Evolutionary conservation across 2,113 vertebrate species (phyloP), one percentile per base, ranked within the genome.

Genomic region (Onychorhynchus coronatus): DNA sequence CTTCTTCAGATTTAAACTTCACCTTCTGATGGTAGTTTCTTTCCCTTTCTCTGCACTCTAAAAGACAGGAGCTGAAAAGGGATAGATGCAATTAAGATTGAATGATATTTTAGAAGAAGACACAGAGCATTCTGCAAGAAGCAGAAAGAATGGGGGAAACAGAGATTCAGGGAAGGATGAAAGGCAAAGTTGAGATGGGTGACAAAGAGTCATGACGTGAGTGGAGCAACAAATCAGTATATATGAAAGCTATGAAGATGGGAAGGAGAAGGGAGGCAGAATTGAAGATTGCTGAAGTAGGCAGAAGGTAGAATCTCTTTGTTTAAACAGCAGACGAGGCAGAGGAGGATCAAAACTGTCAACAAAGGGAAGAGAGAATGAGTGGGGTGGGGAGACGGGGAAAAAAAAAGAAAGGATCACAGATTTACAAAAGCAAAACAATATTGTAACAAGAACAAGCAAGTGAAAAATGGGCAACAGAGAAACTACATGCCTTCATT

Each of bases 351-450:
- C 27, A 88, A 82, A 88, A 37, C 6, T n/a, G 10, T n/a, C 33
- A 76, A 52, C 7, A 79, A 79, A 68, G 21, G 12, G 18, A 75
- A 67, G 44, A 72, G 5, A 46, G 11, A 82, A 63, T 21, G 21
- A 67, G 14, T 55, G 17, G 14, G 3, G 3, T 55, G 16, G 30
- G 7, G 20, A 81, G 24, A 27, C 0, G n/a, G 5, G 14, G 1
- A 2, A 3, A 2, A 47, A 9, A 28, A 18, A 76, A 46, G 6
- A 50, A 3, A 2, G 18, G 10, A 61, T 61, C 3, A 7, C 21
- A 56, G 12, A 20, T 65, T 68, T 52, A 30, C 9, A 65, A 80
- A 93, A 27, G 20, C 41, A 85, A 47, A 75, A 85, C 19, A 53
- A 33, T 39, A 82, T 6, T 67, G 14, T 35, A 67, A 81, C 7